Base-by-base conservation (phyloP, 2,797 vertebrate species). In the Lindbergichthys nudifrons region DNA sequence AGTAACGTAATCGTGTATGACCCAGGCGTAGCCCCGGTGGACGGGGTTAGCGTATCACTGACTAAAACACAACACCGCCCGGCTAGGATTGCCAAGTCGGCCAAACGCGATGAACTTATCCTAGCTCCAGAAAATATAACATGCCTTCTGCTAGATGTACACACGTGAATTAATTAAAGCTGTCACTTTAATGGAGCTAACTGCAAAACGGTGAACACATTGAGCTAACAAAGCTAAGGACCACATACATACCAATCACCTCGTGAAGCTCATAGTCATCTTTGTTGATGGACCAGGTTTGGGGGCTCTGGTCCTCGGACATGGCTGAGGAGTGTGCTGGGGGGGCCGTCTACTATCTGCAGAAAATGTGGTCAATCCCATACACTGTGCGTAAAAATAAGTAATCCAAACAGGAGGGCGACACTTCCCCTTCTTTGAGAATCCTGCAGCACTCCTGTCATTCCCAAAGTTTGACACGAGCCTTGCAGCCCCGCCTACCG, bases 261-360 rank as follows among this genome's bases (percentile, higher is more conserved):
- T 99, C 98, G 94, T 97, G 96, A 80, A 99, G 96, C 93, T 98
- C 98, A 77, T 99, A 99, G 76, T 99, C 98, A 96, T 99, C 98
- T 94, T 96, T 96, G 95, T 97, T 96, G 95, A 99, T 99, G 94
- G 98, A 97, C 98, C 98, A 99, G 87, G 97, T 93, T 93, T 98
- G 94, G 86, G 96, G 94, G 94, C 96, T 97, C 94, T 93, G 92
- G 94, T 99, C 98, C 94, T 98, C 97, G 89, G 96, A 94, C 95
- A 97, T 97, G 93, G 93, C 96, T 96, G 93, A 91, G 82, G 93
- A 80, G 82, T 87, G 57, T 70, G 79, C 80, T 75, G 75, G 87
- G 85, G 85, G 85, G 85, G 85, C 81, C 79, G 83, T 79, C 32
- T 36, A 43, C 89, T 88, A 86, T 88, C 63, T 77, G 70, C 51